Base-by-base conservation (phyloP, 2,888 invertebrate species). In the Epinotia bilunana region DNA sequence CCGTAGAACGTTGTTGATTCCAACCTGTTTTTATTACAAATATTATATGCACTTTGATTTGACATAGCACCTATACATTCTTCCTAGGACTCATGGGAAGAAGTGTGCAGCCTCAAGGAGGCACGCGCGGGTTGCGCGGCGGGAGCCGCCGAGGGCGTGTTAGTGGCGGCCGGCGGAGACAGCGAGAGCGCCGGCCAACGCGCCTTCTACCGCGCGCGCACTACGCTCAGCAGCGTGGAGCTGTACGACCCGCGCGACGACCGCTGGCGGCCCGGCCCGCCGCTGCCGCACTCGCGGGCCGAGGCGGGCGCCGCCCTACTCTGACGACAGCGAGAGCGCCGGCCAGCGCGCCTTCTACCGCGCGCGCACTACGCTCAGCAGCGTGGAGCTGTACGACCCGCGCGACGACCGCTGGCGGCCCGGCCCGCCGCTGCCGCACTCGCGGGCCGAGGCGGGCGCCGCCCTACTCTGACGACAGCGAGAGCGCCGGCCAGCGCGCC, bases 161-260 rank as follows among this genome's bases (percentile, higher is more conserved):
- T 98, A 33, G 97, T 98, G 87, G 98, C 96, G 72, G 97, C 97
- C 81, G 98, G 98, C 70, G 98, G 98, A 57, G 97, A 97, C 92
- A 96, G 97, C 92, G 97, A 96, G 77, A 96, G 96, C 84, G 97
- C 96, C 84, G 96, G 96, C 78, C 89, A 89, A 84, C 89, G 97
- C 74, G 87, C 90, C 87, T 98, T 98, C 91, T 98, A 97, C 93
- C 95, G 97, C 81, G 97, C 97, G 69, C 97, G 97, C 88, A 96
- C 97, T 81, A 97, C 98, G 60, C 96, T 98, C 79, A 95, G 97
- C 80, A 96, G 96, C 70, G 97, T 98, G 16, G 98, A 98, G 91
- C 95, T 97, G 81, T 98, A 97, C 91, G 97, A 98, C 91, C 98
- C 98, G 12, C 91, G 95, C 73, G 95, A 95, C 46, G 96, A 97